Percentiles rank a stretch among this genome's conserved stretches.
Evolutionary conservation across 1,140 invertebrate species (phyloP).

Genomic region (Scylla paramamosain): DNA sequence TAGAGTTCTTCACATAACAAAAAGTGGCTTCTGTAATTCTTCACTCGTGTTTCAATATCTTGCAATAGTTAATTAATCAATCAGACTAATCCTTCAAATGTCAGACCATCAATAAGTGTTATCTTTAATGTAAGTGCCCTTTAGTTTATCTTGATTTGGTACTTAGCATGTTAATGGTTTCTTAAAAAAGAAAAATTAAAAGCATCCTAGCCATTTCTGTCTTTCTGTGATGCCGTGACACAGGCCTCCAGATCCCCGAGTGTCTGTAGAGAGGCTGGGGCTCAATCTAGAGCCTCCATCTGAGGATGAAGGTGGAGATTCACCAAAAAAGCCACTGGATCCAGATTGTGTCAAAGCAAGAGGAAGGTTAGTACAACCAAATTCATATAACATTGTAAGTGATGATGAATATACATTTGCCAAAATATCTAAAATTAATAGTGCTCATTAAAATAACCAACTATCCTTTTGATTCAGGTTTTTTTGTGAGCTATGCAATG

Average conservation of each 20-base stretch:
- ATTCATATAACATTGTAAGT: neutral
- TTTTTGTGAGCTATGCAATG: slow-evolving; percentile 79
- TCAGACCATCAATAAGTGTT: too few relatives aligned
- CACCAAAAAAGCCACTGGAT: slow-evolving; percentile 53
- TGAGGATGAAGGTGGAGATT: slow-evolving; percentile 32
- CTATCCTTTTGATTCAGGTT: slow-evolving; percentile 73
- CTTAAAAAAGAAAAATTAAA: too few relatives aligned
- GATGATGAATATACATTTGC: too few relatives aligned
- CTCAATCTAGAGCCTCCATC: slow-evolving; percentile 61
- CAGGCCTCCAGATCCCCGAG: slow-evolving; percentile 74
- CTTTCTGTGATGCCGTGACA: too few relatives aligned
- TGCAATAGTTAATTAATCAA: too few relatives aligned
- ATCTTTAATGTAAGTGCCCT: too few relatives aligned
- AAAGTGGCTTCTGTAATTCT: too few relatives aligned
- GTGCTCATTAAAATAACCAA: neutral
- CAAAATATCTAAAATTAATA: too few relatives aligned
- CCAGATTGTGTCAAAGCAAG: slow-evolving; percentile 65
- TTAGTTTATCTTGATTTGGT: neutral
- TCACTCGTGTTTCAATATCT: too few relatives aligned
- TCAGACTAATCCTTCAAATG: too few relatives aligned
- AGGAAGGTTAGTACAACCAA: slow-evolving; percentile 60
- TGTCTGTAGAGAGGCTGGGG: slow-evolving; percentile 67
- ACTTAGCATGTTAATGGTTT: neutral
- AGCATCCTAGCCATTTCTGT: too few relatives aligned
- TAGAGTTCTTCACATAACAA: too few relatives aligned